Evolutionary conservation across 35 echinoderm and acorn worm species (phyloP).

Genomic region (Hemicentrotus pulcherrimus): DNA sequence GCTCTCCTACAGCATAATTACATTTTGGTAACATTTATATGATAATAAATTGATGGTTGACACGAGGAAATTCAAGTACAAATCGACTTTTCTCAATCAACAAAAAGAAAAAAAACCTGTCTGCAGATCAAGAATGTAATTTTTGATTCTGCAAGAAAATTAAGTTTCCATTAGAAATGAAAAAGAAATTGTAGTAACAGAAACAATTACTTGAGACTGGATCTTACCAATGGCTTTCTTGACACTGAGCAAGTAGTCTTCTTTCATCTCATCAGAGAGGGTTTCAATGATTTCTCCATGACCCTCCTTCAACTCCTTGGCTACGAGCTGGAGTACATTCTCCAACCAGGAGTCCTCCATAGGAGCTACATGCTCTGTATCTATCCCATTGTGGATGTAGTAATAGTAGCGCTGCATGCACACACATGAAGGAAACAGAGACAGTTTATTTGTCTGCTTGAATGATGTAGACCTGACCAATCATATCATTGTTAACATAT

Average conservation of each 20-base stretch:
- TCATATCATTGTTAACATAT: neutral
- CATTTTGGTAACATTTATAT: too few relatives aligned
- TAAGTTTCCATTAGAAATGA: neutral
- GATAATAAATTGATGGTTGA: too few relatives aligned
- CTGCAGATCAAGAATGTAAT: too few relatives aligned
- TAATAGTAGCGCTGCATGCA: slow-evolving; percentile 93
- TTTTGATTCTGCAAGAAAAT: neutral
- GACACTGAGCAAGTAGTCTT: slow-evolving; percentile 96
- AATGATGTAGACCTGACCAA: neutral
- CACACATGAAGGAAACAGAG: neutral
- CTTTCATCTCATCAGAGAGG: slow-evolving; percentile 97
- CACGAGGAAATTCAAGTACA: too few relatives aligned
- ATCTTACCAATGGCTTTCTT: slow-evolving; percentile 97
- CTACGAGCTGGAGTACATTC: slow-evolving; percentile 82
- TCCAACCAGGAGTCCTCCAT: slow-evolving; percentile 99
- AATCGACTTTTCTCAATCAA: too few relatives aligned
- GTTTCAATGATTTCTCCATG: slow-evolving; percentile 89
- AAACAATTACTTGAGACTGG: neutral
- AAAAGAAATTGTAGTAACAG: neutral
- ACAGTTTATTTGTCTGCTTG: neutral
- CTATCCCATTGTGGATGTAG: slow-evolving; percentile 99
- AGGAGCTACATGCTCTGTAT: slow-evolving; percentile 99
- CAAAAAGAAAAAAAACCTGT: too few relatives aligned
- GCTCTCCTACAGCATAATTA: too few relatives aligned
- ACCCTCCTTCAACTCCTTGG: slow-evolving; percentile 72